Conservation (phyloP, 92 coral and sea anemone genomes). For the Phymanthus crucifer region DNA sequence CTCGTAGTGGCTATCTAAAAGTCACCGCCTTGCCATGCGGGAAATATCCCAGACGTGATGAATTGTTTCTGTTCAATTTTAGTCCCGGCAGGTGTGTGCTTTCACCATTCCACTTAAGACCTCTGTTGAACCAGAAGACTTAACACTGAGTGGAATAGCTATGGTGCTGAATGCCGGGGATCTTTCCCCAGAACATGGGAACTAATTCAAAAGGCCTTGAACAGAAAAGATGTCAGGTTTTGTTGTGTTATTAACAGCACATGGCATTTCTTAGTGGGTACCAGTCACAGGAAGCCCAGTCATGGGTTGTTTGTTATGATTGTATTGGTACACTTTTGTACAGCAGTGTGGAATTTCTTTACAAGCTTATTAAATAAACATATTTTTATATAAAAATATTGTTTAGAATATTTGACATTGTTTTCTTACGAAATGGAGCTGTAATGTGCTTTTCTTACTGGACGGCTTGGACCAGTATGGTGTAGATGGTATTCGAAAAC, state of each 20-base stretch:
- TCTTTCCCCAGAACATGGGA: constrained; percentile 70
- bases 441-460: no score
- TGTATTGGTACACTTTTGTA: neutral
- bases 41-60: neutral
- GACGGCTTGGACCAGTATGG: no score
- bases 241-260: neutral
- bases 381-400: neutral
- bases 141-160: constrained; percentile 81
- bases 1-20: no score
- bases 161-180: constrained; percentile 86
- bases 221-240: neutral
- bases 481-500: no score
- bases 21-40: no score
- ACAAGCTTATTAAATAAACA: neutral
- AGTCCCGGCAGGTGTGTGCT: constrained; percentile 83
- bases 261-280: neutral
- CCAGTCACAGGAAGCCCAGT: no score
- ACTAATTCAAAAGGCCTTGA: constrained; percentile 43
- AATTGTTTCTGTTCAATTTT: constrained; percentile 8
- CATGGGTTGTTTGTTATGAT: neutral
- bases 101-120: constrained; percentile 78
- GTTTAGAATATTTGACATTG: neutral
- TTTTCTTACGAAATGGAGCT: neutral
- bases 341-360: neutral
- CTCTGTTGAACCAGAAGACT: constrained; percentile 63